Conservation (phyloP, 2,113 vertebrate species). For the Puffinus mauretanicus region DNA sequence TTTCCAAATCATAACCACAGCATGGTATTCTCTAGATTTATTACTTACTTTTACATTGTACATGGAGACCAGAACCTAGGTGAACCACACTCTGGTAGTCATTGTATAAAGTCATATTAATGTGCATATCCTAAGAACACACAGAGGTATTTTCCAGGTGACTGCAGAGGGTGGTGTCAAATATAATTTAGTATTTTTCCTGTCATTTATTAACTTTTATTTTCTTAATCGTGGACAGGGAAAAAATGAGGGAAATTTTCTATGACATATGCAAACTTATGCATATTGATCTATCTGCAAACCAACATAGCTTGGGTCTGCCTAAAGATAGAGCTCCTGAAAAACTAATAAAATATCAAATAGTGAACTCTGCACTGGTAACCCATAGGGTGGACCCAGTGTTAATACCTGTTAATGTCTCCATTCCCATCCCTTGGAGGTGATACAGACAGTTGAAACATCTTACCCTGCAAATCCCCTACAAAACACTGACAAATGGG, state of each 20-base stretch:
- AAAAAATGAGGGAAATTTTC: neutral
- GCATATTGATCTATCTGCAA: neutral
- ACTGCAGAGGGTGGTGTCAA: fast-evolving
- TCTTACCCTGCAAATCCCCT: neutral
- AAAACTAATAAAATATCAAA: neutral
- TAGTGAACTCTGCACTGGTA: neutral
- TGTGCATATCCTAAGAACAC: neutral
- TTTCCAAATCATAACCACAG: neutral
- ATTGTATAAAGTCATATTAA: neutral
- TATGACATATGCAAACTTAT: neutral
- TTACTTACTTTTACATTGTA: neutral
- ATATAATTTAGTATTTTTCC: neutral
- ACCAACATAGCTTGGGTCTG: neutral
- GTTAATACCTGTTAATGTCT: neutral
- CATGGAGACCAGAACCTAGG: neutral
- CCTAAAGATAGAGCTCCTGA: neutral
- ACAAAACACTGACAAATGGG: neutral
- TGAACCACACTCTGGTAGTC: neutral
- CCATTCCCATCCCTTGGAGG: neutral
- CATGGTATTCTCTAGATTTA: neutral
- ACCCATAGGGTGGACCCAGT: too few relatives aligned
- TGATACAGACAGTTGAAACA: neutral
- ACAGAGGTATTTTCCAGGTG: neutral
- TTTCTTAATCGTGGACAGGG: neutral
- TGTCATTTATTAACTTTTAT: neutral